Evolutionary conservation across 2,113 vertebrate species (phyloP).

Genomic region (Dipodomys ordii): DNA sequence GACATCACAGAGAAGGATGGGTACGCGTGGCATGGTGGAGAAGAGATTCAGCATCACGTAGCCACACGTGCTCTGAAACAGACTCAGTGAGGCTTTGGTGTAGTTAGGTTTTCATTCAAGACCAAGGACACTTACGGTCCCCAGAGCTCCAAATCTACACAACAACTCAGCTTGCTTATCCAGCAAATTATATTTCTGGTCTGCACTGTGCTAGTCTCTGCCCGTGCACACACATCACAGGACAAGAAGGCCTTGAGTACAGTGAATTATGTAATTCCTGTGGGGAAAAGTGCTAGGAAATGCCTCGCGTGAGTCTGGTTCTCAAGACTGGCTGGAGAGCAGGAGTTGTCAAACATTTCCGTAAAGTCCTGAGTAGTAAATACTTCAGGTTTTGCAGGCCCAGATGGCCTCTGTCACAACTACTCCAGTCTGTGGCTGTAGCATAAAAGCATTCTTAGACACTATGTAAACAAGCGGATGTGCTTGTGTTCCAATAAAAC

Average conservation of each 20-base stretch:
- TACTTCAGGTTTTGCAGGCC: not conserved
- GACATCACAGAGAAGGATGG: not conserved
- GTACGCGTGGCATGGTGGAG: not conserved
- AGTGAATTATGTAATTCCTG: not conserved
- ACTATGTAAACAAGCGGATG: not conserved
- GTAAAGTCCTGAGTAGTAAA: not conserved
- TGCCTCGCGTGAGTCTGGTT: not conserved
- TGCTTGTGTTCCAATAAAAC: conserved; percentile 1
- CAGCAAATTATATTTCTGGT: not conserved
- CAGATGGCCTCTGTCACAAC: conserved; percentile 5
- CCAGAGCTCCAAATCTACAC: not conserved
- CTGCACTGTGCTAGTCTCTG: not conserved
- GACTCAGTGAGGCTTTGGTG: not conserved
- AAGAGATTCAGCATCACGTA: not conserved
- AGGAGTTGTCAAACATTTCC: not conserved
- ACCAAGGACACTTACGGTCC: not conserved
- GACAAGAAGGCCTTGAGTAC: not conserved
- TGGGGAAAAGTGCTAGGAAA: not conserved
- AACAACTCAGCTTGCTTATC: not conserved
- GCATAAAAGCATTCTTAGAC: not conserved
- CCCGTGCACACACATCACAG: not conserved
- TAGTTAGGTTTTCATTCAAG: not conserved
- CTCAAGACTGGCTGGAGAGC: not conserved
- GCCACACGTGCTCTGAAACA: not conserved
- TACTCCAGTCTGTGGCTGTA: not conserved